Percentiles rank a stretch among this genome's conserved stretches.
Evolutionary conservation across 2,113 vertebrate genomes (phyloP).

Genomic region (Oceanodroma tethys): DNA sequence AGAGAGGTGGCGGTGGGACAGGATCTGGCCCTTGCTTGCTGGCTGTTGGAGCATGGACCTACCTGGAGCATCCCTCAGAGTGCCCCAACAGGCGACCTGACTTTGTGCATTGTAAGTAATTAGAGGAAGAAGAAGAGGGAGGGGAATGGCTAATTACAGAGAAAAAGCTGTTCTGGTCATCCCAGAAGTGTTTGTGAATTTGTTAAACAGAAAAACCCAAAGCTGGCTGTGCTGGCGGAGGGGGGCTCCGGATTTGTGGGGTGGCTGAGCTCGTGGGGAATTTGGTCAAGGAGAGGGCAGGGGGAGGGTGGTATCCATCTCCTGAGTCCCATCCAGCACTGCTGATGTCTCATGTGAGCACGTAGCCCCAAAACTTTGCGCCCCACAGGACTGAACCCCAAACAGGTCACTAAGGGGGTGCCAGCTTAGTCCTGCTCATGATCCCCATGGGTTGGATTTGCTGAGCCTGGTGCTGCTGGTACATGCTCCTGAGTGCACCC

Average conservation of each 20-base stretch:
- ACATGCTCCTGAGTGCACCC: not conserved
- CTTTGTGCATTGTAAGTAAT: not conserved
- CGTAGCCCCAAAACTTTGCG: not conserved
- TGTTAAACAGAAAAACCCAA: not conserved
- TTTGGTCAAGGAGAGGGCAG: not conserved
- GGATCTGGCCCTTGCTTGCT: not conserved
- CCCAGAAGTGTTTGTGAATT: not conserved
- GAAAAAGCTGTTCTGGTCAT: not conserved
- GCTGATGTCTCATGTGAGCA: not conserved
- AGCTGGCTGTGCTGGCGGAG: not conserved
- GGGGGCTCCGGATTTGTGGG: not conserved
- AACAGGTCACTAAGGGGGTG: not conserved
- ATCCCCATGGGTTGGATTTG: not conserved
- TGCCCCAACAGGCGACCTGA: fast-evolving
- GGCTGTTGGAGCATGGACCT: not conserved
- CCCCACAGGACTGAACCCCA: not conserved
- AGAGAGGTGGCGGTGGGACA: not conserved
- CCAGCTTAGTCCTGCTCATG: not conserved
- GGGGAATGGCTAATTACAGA: not conserved
- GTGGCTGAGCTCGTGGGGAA: fast-evolving
- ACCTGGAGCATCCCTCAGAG: not conserved
- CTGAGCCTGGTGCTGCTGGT: not conserved
- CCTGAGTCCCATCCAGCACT: not conserved
- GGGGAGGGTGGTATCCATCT: not conserved
- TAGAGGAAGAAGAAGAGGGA: not conserved